Evolutionary conservation across 2,888 invertebrate species (phyloP).

Genomic region (Tridacna crocea): DNA sequence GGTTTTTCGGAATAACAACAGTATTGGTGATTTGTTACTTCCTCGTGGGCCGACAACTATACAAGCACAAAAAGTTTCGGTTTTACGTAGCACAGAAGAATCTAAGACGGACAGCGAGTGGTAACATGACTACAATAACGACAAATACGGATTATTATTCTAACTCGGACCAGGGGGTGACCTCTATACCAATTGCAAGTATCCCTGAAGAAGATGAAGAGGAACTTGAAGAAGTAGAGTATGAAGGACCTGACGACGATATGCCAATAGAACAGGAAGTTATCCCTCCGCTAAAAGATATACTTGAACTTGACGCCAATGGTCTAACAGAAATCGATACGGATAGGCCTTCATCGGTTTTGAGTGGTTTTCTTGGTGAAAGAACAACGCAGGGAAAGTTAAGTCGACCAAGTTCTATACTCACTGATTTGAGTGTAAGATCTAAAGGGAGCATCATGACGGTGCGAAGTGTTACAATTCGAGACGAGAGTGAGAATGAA

Average conservation of each 20-base stretch:
- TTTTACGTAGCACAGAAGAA: slow-evolving; percentile 56
- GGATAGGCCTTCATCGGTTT: slow-evolving; percentile 43
- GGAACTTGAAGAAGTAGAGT: slow-evolving; percentile 56
- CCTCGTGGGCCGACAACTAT: slow-evolving; percentile 67
- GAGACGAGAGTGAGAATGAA: slow-evolving; percentile 56
- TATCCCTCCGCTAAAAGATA: slow-evolving; percentile 56
- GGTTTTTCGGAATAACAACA: slow-evolving; percentile 65
- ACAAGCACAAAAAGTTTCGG: slow-evolving; percentile 61
- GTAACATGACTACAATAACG: slow-evolving; percentile 51
- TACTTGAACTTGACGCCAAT: slow-evolving; percentile 42
- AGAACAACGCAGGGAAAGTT: slow-evolving; percentile 24
- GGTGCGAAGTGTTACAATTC: slow-evolving; percentile 56
- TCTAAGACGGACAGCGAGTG: slow-evolving; percentile 53
- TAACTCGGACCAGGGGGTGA: slow-evolving; percentile 35
- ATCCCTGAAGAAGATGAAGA: slow-evolving; percentile 61
- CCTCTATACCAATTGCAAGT: slow-evolving; percentile 42
- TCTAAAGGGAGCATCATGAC: slow-evolving; percentile 56
- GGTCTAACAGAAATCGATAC: slow-evolving; percentile 51
- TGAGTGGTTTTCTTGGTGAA: slow-evolving; percentile 30
- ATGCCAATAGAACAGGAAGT: slow-evolving; percentile 52
- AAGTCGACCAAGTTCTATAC: slow-evolving; percentile 53
- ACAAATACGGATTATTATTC: slow-evolving; percentile 49
- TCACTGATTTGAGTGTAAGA: slow-evolving; percentile 43
- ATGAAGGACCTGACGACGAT: slow-evolving; percentile 58
- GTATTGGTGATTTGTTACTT: slow-evolving; percentile 66